Base-by-base conservation (phyloP, 2,113 vertebrate genomes). In the Megaceryle torquata region DNA sequence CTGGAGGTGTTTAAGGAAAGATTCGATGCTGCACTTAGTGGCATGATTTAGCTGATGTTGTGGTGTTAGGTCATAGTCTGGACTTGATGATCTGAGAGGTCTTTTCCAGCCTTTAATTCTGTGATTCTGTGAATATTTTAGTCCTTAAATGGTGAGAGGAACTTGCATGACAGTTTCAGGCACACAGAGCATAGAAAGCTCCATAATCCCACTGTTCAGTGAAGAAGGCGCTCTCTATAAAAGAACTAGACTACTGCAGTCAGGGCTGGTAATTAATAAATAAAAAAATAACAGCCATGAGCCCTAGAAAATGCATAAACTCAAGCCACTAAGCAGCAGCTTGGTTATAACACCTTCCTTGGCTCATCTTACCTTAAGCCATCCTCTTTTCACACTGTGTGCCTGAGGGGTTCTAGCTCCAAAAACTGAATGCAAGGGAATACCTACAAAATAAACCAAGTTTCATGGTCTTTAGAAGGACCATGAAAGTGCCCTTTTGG, bases 261-360 rank as follows among this genome's bases (percentile, higher is more conserved):
- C 19, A 28, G 44, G 1, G 6, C 2, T 2, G 1, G 35, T 24
- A 76, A 64, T 44, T 57, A 82, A 29, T 13, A 70, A 69, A 48
- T 51, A 3, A 64, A 69, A 67, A 77, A 39, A 6, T 0, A 7
- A 5, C 3, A 69, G 33, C 25, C 0, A 0, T 63, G n/a, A 68
- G 31, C 56, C 37, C 54, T 53, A 82, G 44, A n/a, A 93, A 89
- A 48, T 4, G 43, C 20, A 26, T 4, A n/a, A 24, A 54, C 25
- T 56, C 68, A 46, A 80, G 15, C 17, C 69, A 39, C 1, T 26
- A 61, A 59, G 11, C 16, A 80, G 48, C 17, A 65, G 10, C 46
- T 71, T 64, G 22, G 15, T 76, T 54, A 56, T 41, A 51, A 68
- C 11, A 26, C 44, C 59, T 80, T 31, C 43, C 25, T 65, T 46